These are phyloP conservation scores for Parapsyche elsis DNA, from an alignment of 1,140 invertebrate genomes.

Conservation along the genomic window DNA sequence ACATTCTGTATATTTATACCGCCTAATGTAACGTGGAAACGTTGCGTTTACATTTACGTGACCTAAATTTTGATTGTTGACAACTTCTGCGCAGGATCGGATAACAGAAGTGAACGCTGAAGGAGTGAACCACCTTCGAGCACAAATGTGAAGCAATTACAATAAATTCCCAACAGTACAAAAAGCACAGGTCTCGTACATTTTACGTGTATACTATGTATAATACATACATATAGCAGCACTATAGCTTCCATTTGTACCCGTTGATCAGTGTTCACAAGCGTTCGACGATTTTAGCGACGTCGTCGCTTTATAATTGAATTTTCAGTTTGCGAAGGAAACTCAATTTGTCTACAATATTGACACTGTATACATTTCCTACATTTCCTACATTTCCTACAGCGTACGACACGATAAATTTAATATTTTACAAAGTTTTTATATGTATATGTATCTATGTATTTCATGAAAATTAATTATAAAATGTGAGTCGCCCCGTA, in stretches of 20 bases:
- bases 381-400: too few relatives aligned
- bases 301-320: slow-evolving; percentile 2
- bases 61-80: too few relatives aligned
- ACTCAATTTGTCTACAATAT: not conserved
- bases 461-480: too few relatives aligned
- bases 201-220: not conserved
- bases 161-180: not conserved
- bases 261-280: not conserved
- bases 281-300: not conserved
- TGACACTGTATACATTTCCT: not conserved
- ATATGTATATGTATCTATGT: too few relatives aligned
- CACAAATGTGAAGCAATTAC: not conserved
- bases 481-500: too few relatives aligned
- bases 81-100: not conserved
- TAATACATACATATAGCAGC: not conserved
- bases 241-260: not conserved
- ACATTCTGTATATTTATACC: not conserved
- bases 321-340: not conserved
- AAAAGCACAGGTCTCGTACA: not conserved
- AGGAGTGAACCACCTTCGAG: not conserved
- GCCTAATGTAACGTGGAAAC: too few relatives aligned
- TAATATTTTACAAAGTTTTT: too few relatives aligned
- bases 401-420: too few relatives aligned
- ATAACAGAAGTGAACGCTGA: not conserved
- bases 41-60: too few relatives aligned